phyloP scores from a whole-genome alignment of 2,888 invertebrate genomes.

The Automeris io region DNA sequence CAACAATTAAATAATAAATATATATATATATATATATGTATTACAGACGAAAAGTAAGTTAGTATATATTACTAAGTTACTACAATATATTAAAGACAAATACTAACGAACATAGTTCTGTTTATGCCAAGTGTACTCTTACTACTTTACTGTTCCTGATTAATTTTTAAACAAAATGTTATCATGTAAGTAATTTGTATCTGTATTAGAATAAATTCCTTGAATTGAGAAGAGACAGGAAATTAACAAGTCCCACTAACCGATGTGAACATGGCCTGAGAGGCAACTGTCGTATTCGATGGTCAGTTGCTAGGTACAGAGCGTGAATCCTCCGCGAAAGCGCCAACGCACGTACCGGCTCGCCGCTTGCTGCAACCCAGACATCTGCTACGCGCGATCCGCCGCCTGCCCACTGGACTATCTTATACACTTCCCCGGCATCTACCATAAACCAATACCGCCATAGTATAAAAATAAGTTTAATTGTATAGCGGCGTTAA shows the following conservation, averaged over 20 bases:
- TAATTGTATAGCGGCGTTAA: no score
- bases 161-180: no score
- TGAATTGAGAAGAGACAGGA: not conserved
- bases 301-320: constrained; percentile 79
- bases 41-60: no score
- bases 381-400: constrained; percentile 76
- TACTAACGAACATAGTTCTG: no score
- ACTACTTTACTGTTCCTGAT: no score
- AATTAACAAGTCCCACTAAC: constrained; percentile 21
- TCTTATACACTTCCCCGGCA: constrained; percentile 79
- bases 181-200: no score
- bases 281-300: constrained; percentile 73
- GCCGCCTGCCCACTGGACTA: constrained; percentile 79
- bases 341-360: constrained; percentile 76
- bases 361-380: constrained; percentile 75
- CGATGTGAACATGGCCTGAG: constrained; percentile 67
- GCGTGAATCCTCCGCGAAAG: constrained; percentile 74
- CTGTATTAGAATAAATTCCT: not conserved
- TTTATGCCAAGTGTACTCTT: no score
- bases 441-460: constrained; percentile 41
- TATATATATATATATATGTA: no score
- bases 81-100: no score
- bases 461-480: no score
- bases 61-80: no score
- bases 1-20: no score